Evolutionary conservation across 2,113 vertebrate species (phyloP).

Genomic region (Gavialis gangeticus): DNA sequence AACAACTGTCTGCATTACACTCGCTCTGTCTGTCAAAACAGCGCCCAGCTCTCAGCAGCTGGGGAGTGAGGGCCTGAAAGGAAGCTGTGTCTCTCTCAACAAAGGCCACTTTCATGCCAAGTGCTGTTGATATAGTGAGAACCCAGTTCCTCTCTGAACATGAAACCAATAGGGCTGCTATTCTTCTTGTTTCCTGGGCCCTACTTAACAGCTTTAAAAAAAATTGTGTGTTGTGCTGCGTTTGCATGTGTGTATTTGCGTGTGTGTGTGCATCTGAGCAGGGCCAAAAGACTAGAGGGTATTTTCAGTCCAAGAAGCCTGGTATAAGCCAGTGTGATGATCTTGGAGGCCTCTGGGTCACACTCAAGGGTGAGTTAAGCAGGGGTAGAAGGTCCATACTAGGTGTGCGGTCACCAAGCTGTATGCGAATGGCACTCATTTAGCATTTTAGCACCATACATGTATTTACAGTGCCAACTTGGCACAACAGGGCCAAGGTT

Average conservation of each 20-base stretch:
- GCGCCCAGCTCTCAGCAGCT: conserved; percentile 80
- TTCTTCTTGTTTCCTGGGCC: conserved; percentile 80
- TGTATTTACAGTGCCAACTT: neutral
- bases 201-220: conserved; percentile 70
- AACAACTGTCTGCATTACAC: conserved; percentile 74
- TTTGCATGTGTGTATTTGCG: neutral
- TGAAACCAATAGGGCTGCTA: conserved; percentile 73
- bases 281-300: neutral
- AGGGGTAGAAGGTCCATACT: accelerated
- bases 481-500: neutral
- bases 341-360: neutral
- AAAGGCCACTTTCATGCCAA: conserved; percentile 82
- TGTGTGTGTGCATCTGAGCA: accelerated
- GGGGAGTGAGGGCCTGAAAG: conserved; percentile 78
- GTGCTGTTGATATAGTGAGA: conserved; percentile 81
- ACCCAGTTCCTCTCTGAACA: conserved; percentile 79
- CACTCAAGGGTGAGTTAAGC: neutral
- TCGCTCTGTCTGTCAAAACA: conserved; percentile 76
- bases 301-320: neutral
- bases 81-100: conserved; percentile 78
- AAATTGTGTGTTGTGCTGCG: neutral
- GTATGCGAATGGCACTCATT: accelerated
- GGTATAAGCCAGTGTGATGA: neutral
- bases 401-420: neutral
- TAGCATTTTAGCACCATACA: neutral